Evolutionary conservation across 2,113 vertebrate species (phyloP).

Genomic region (Pongo abelii): DNA sequence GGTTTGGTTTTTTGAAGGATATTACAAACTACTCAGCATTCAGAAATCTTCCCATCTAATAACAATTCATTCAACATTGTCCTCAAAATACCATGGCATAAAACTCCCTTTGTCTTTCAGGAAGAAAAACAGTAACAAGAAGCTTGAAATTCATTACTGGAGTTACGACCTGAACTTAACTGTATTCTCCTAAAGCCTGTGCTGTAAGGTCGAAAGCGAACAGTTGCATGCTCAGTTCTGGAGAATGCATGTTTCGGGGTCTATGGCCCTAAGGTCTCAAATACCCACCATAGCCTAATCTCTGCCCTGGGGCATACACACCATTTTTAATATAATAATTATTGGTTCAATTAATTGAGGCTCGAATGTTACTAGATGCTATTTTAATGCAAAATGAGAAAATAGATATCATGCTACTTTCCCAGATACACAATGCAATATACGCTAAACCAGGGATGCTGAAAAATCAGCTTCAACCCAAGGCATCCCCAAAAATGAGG

Average conservation of each 20-base stretch:
- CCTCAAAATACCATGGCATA: constrained; percentile 27
- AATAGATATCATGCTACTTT: background rate
- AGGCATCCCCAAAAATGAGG: background rate
- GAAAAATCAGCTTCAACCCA: background rate
- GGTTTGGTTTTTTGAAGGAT: background rate
- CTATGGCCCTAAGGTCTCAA: background rate
- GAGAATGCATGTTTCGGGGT: background rate
- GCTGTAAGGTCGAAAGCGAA: background rate
- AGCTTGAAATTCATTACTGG: background rate
- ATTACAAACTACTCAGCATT: background rate
- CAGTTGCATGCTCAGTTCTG: background rate
- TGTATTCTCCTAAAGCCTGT: background rate
- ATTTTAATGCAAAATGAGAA: background rate
- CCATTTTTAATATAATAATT: background rate
- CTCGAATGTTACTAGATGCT: background rate
- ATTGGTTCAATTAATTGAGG: background rate
- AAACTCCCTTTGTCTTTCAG: constrained; percentile 48
- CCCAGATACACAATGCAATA: background rate
- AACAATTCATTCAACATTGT: background rate
- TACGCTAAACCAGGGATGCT: background rate
- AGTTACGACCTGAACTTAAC: background rate
- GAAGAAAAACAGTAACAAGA: constrained; percentile 24
- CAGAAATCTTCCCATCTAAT: background rate
- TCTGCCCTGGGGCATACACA: background rate
- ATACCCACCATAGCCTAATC: background rate